Percentiles rank a stretch among this genome's conserved stretches.
Conservation (phyloP, 2,797 vertebrate species). For the Pseudomugil gertrudae region DNA sequence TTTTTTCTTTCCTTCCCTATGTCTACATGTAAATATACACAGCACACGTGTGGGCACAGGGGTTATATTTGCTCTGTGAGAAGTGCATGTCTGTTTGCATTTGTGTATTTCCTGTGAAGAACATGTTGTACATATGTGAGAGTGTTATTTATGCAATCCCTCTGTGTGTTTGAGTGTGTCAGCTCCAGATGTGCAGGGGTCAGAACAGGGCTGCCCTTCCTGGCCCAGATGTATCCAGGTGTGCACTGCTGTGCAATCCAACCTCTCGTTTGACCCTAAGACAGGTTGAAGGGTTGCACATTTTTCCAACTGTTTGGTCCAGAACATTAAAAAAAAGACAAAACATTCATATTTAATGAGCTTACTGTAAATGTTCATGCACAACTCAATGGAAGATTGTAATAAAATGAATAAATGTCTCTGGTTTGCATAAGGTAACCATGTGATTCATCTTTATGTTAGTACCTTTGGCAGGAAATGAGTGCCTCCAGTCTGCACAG, state of each 20-base stretch:
- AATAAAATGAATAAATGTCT: constrained; percentile 32
- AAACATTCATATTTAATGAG: neutral
- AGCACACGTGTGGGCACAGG: neutral
- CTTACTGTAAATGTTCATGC: neutral
- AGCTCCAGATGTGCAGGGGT: constrained; percentile 73
- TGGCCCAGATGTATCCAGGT: constrained; percentile 70
- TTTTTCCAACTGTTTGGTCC: constrained; percentile 15
- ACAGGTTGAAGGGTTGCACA: constrained; percentile 27
- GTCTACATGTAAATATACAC: constrained; percentile 8
- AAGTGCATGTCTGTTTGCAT: constrained; percentile 37
- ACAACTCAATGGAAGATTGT: constrained; percentile 4
- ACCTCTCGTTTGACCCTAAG: constrained; percentile 33
- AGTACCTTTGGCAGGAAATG: constrained; percentile 63
- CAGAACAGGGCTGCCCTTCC: constrained; percentile 45
- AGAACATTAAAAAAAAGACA: constrained; percentile 13
- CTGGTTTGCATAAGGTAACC: constrained; percentile 44
- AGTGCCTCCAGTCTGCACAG: constrained; percentile 55
- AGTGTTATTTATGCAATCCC: constrained; percentile 72
- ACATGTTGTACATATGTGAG: constrained; percentile 47
- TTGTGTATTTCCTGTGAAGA: constrained; percentile 54
- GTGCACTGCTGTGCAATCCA: constrained; percentile 44
- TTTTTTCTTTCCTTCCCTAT: constrained; percentile 23
- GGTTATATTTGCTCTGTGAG: constrained; percentile 34
- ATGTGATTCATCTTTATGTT: constrained; percentile 57
- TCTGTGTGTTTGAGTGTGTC: constrained; percentile 41